Conservation (phyloP, 2,113 vertebrate species). For the Psittacula cyanocephala region DNA sequence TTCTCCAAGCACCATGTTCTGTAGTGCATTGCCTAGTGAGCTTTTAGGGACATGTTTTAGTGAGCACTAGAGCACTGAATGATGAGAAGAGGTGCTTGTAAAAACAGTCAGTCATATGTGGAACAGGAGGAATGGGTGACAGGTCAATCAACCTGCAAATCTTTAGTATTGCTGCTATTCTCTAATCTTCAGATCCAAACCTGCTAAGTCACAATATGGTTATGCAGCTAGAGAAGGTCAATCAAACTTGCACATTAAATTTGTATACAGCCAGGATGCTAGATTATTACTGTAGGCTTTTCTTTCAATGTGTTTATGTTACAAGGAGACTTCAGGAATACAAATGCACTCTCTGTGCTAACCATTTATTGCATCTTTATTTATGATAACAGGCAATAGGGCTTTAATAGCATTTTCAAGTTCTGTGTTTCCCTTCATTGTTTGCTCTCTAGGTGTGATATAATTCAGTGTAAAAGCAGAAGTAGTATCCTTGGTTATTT, state of each 20-base stretch:
- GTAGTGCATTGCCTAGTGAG: neutral
- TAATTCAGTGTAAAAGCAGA: neutral
- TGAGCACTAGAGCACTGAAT: neutral
- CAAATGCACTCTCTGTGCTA: neutral
- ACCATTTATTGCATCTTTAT: neutral
- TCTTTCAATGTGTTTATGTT: neutral
- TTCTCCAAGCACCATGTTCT: neutral
- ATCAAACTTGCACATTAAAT: neutral
- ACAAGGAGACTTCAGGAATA: neutral
- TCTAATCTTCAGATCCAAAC: neutral
- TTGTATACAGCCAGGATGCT: neutral
- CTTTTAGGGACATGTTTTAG: neutral
- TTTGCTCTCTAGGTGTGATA: neutral
- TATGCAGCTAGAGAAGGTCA: neutral
- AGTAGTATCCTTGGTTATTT: neutral
- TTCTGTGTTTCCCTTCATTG: neutral
- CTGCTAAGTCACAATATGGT: neutral
- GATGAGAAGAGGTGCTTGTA: neutral
- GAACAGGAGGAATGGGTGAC: neutral
- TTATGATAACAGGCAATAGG: neutral
- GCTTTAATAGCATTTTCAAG: neutral
- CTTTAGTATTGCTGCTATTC: neutral
- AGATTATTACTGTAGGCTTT: neutral
- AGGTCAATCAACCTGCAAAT: neutral
- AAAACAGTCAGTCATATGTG: neutral